Evolutionary conservation across 2,797 vertebrate species (phyloP).

Genomic region (Lates japonicus): DNA sequence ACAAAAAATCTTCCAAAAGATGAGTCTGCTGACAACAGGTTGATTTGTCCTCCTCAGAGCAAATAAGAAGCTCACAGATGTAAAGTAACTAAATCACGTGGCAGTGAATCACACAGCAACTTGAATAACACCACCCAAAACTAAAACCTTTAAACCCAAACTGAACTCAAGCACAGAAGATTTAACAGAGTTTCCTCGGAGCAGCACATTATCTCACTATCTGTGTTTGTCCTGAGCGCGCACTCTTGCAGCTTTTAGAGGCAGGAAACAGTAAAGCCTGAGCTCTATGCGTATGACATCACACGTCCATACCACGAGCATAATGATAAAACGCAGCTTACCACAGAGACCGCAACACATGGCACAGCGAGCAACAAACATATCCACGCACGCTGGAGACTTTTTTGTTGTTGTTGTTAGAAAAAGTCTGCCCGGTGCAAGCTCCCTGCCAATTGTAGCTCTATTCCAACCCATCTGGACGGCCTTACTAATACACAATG

Average conservation of each 20-base stretch:
- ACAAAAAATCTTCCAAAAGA: conserved; percentile 3
- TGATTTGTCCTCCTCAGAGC: conserved; percentile 23
- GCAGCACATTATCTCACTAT: conserved; percentile 29
- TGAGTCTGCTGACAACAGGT: conserved; percentile 47
- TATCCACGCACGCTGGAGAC: conserved; percentile 81
- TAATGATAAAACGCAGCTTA: conserved; percentile 88
- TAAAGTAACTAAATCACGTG: neutral
- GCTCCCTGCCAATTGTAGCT: conserved; percentile 88
- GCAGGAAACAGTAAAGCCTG: conserved; percentile 62
- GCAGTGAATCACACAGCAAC: conserved; percentile 18
- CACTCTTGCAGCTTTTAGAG: conserved; percentile 59
- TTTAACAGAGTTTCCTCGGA: conserved; percentile 30
- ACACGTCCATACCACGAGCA: conserved; percentile 73
- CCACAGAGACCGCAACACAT: conserved; percentile 83
- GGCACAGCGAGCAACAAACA: conserved; percentile 72
- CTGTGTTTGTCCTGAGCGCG: conserved; percentile 16
- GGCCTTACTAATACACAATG: conserved; percentile 99
- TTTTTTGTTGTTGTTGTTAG: neutral
- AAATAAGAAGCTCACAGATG: neutral
- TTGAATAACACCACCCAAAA: neutral
- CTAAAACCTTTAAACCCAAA: conserved; percentile 2
- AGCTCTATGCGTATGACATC: conserved; percentile 74
- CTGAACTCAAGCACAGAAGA: neutral
- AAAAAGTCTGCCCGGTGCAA: conserved; percentile 74
- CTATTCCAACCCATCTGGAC: conserved; percentile 96